phyloP scores from a whole-genome alignment of 1,140 invertebrate species.

The Drosophila burlai region DNA sequence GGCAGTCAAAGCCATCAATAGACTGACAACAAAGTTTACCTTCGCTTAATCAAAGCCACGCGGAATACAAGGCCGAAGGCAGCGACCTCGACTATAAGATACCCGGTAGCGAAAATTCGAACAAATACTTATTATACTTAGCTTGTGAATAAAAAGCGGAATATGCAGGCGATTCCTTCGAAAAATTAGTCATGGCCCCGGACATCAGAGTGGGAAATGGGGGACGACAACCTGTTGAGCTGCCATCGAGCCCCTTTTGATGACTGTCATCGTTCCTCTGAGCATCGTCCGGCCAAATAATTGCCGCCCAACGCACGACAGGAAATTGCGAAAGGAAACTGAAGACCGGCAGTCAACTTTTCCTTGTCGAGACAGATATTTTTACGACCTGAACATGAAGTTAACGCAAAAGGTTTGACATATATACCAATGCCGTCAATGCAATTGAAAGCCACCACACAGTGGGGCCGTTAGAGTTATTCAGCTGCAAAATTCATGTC shows the following conservation, averaged over 20 bases:
- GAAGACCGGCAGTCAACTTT: conserved; percentile 27
- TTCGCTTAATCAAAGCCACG: conserved; percentile 39
- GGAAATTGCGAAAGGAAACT: conserved; percentile 48
- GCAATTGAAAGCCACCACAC: conserved; percentile 19
- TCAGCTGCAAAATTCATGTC: neutral
- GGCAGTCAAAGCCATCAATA: conserved; percentile 45
- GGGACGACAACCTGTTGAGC: conserved; percentile 22
- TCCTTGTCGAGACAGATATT: conserved; percentile 16
- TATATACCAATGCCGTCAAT: conserved; percentile 20
- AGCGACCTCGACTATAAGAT: neutral
- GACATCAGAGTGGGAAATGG: neutral
- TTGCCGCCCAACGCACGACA: conserved; percentile 46
- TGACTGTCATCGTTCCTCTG: conserved; percentile 14
- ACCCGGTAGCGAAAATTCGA: neutral
- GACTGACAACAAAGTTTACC: conserved; percentile 53
- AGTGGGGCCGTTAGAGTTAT: neutral
- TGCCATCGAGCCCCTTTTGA: conserved; percentile 23
- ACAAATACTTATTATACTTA: no score
- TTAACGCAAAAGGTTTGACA: conserved; percentile 38
- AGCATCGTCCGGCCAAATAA: conserved; percentile 37
- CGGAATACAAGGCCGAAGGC: no score
- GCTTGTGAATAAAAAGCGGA: neutral
- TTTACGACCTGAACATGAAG: conserved; percentile 33
- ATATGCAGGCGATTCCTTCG: neutral
- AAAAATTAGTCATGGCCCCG: neutral